Conservation (phyloP, 2,797 vertebrate species). For the Enteromius anoplus region DNA sequence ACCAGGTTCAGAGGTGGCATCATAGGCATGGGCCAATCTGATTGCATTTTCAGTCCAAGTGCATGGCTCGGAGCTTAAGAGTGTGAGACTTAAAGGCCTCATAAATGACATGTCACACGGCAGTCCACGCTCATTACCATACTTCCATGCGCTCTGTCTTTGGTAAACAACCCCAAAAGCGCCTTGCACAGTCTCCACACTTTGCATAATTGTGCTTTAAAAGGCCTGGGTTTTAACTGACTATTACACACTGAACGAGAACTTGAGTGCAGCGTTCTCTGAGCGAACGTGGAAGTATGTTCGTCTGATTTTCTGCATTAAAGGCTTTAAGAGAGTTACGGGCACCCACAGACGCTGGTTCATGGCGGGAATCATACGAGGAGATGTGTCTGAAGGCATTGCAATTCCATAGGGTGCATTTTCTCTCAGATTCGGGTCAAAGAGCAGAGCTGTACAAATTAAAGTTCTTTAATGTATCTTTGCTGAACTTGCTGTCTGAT, state of each 20-base stretch:
- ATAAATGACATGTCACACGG: slow-evolving; percentile 61
- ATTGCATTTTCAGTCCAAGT: slow-evolving; percentile 65
- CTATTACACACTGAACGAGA: slow-evolving; percentile 8
- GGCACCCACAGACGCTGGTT: background rate
- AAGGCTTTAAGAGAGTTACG: background rate
- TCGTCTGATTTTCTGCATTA: slow-evolving; percentile 18
- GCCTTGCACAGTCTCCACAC: slow-evolving; percentile 23
- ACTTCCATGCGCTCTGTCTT: slow-evolving; percentile 52
- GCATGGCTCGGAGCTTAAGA: slow-evolving; percentile 53
- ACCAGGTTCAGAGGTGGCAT: slow-evolving; percentile 69
- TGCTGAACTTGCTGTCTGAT: background rate
- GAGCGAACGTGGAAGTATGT: background rate
- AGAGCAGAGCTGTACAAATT: background rate
- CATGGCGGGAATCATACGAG: background rate
- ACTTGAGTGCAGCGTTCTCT: background rate
- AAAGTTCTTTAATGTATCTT: background rate
- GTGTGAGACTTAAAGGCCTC: slow-evolving; percentile 16
- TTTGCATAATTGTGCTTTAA: slow-evolving; percentile 58
- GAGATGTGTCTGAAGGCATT: background rate
- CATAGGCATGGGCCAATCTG: slow-evolving; percentile 55
- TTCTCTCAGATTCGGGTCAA: background rate
- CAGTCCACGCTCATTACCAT: slow-evolving; percentile 67
- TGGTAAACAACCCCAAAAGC: slow-evolving; percentile 67
- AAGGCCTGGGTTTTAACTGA: slow-evolving; percentile 56
- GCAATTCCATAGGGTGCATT: background rate